Conservation (phyloP, 92 coral and sea anemone genomes). For the Pocillopora grandis region DNA sequence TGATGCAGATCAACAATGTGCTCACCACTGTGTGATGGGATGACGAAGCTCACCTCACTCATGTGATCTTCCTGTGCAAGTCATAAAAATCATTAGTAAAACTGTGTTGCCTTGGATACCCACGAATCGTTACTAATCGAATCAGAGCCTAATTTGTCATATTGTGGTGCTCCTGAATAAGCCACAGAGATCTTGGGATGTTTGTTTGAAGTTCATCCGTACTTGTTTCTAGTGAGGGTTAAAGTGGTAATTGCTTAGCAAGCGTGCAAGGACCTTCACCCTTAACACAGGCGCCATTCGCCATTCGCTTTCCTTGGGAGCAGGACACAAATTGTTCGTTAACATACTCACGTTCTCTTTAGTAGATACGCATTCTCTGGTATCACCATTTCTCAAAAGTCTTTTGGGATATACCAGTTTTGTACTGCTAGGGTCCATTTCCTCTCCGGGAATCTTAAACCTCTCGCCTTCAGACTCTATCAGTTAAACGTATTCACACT, state of each 20-base stretch:
- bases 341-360: conserved; percentile 3
- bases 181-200: no score
- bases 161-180: no score
- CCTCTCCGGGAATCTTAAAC: conserved; percentile 11
- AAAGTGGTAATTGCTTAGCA: no score
- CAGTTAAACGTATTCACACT: neutral
- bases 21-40: neutral
- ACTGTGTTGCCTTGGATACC: neutral
- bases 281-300: no score
- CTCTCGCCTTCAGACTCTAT: neutral
- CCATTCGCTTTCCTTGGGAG: no score
- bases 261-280: no score
- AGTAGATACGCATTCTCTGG: neutral
- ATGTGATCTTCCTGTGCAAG: neutral
- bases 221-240: no score
- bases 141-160: no score
- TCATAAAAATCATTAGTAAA: neutral
- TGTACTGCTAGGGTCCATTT: neutral
- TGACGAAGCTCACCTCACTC: conserved; percentile 16
- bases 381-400: neutral
- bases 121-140: no score
- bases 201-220: no score
- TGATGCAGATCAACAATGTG: conserved; percentile 9
- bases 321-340: neutral
- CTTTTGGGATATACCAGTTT: conserved; percentile 17